Conservation (phyloP, 2,797 vertebrate genomes). For the Rhabdomys pumilio region DNA sequence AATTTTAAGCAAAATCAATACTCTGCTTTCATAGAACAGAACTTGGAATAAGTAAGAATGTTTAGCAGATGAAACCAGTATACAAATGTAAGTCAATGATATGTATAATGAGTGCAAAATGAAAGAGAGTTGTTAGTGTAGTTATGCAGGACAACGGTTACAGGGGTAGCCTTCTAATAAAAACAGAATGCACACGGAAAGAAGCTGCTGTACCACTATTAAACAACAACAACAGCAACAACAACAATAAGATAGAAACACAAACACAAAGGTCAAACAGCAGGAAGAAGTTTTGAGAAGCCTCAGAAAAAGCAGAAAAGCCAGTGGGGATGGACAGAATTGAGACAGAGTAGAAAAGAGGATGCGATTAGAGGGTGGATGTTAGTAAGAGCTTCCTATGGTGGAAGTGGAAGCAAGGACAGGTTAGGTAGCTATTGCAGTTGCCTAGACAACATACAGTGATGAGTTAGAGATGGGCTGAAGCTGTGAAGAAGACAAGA, state of each 20-base stretch:
- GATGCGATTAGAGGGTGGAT: background rate
- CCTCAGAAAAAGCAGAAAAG: background rate
- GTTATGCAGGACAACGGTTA: background rate
- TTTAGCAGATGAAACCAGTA: background rate
- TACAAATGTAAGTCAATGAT: background rate
- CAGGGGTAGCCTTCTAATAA: background rate
- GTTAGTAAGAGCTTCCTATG: background rate
- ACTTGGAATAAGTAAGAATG: conserved; percentile 30
- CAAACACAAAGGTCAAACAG: background rate
- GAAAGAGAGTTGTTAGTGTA: background rate
- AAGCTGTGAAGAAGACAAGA: background rate
- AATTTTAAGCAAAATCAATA: background rate
- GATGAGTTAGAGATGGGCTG: background rate
- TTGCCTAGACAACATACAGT: background rate
- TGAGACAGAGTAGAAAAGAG: background rate
- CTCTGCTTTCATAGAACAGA: conserved; percentile 6
- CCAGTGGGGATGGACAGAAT: background rate
- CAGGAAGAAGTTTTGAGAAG: background rate
- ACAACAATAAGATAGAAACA: background rate
- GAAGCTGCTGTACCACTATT: background rate
- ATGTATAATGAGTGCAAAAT: conserved; percentile 10
- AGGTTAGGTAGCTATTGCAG: background rate
- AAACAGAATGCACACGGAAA: background rate
- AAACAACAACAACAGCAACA: background rate
- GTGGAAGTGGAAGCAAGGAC: background rate